Evolutionary conservation across 2,797 vertebrate species (phyloP).

Genomic region (Alexandromys oeconomus): DNA sequence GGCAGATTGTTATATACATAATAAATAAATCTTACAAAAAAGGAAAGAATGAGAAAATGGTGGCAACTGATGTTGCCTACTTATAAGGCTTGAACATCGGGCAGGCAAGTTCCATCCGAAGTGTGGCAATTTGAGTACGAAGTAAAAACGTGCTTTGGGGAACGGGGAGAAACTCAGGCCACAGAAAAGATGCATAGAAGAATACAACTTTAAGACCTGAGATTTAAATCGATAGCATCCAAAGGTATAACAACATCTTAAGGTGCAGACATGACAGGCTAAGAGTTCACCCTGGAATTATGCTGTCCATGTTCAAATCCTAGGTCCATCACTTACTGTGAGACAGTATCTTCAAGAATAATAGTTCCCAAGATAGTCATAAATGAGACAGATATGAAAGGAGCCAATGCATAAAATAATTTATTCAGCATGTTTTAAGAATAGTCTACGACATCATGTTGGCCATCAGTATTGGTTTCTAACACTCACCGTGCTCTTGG

Average conservation of each 20-base stretch:
- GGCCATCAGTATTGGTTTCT: neutral
- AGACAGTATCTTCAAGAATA: constrained; percentile 32
- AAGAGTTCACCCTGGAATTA: neutral
- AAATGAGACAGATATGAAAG: neutral
- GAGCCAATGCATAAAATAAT: constrained; percentile 1
- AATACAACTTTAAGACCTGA: neutral
- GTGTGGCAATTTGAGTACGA: constrained; percentile 19
- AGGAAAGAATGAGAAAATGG: neutral
- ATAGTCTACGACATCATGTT: neutral
- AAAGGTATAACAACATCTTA: neutral
- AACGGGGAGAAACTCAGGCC: neutral
- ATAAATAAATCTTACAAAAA: no score
- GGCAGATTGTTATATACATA: no score
- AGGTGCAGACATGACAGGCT: neutral
- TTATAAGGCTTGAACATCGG: constrained; percentile 36
- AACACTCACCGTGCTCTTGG: constrained; percentile 86
- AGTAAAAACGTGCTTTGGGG: neutral
- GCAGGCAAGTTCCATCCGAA: constrained; percentile 41
- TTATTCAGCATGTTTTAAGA: neutral
- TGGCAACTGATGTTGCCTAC: neutral
- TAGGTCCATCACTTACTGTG: neutral
- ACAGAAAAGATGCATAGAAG: neutral
- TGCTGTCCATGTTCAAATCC: neutral
- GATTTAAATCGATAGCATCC: neutral
- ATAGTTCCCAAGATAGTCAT: neutral